phyloP scores from a whole-genome alignment of 2,113 vertebrate genomes.

The Plotosus lineatus region DNA sequence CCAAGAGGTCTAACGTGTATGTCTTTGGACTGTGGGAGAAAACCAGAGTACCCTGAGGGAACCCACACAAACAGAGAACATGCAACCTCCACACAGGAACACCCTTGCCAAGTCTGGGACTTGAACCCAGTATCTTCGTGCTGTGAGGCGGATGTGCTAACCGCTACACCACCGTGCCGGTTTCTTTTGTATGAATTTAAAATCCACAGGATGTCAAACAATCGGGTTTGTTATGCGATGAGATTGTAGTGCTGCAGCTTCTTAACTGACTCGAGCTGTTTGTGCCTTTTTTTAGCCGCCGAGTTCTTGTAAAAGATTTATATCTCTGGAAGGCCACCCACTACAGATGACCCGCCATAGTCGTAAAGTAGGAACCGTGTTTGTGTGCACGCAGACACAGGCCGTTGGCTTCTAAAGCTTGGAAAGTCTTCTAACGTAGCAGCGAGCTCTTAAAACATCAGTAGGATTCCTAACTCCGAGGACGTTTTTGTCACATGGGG shows the following conservation, averaged over 20 bases:
- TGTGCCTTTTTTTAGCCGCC: not conserved
- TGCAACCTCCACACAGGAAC: too few species aligned
- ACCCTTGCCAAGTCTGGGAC: too few species aligned
- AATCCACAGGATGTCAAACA: not conserved
- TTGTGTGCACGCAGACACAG: not conserved
- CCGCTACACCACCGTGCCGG: too few species aligned
- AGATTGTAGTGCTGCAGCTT: not conserved
- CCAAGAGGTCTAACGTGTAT: too few species aligned
- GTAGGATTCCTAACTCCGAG: not conserved
- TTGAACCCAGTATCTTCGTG: too few species aligned
- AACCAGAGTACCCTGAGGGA: too few species aligned
- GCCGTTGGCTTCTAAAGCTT: not conserved
- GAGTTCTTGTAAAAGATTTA: not conserved
- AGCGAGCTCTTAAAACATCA: conserved; percentile 33
- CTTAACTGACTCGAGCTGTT: not conserved
- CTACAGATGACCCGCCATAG: not conserved
- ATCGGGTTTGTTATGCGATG: not conserved
- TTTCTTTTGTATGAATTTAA: too few species aligned
- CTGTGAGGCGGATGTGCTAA: too few species aligned
- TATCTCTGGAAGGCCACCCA: not conserved
- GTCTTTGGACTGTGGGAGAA: too few species aligned
- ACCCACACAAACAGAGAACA: too few species aligned
- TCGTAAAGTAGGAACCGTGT: not conserved
- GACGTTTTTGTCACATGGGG: conserved; percentile 4
- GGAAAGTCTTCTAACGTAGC: not conserved